phyloP scores from a whole-genome alignment of 2,113 vertebrate genomes.

The Corapipo altera region DNA sequence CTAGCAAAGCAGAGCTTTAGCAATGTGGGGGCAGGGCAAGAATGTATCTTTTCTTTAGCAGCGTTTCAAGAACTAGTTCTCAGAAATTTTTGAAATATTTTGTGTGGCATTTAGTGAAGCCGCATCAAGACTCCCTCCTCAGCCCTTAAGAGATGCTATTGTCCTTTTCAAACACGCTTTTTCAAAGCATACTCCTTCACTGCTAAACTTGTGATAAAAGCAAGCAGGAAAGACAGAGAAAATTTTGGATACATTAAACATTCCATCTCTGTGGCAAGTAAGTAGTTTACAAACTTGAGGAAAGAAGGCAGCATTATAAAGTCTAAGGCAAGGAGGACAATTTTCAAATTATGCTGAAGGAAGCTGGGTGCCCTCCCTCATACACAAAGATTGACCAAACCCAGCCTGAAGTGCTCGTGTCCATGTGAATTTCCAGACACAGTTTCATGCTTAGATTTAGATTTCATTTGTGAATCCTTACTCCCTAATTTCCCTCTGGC shows the following conservation, averaged over 20 bases:
- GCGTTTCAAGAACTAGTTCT: conserved; percentile 12
- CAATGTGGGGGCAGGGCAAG: conserved; percentile 22
- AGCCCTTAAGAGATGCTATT: conserved; percentile 27
- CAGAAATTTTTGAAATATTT: conserved; percentile 53
- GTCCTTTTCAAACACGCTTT: neutral
- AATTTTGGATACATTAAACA: neutral
- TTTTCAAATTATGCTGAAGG: neutral
- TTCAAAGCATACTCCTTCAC: neutral
- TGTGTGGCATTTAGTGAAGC: neutral
- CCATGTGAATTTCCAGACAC: neutral
- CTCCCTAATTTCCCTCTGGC: neutral
- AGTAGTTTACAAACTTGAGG: neutral
- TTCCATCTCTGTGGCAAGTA: neutral
- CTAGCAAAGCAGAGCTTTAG: neutral
- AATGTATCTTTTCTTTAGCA: conserved; percentile 41
- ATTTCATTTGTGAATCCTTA: neutral
- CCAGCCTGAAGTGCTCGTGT: neutral
- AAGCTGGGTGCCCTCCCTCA: neutral
- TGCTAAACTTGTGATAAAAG: neutral
- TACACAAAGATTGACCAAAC: neutral
- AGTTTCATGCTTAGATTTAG: neutral
- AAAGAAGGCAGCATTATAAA: neutral
- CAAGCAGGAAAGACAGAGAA: neutral
- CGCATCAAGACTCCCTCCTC: conserved; percentile 7
- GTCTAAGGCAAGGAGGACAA: neutral